Percentiles rank a stretch among this genome's conserved stretches.
phyloP scores from a whole-genome alignment of 2,888 invertebrate genomes.

The Mythimna albipuncta region DNA sequence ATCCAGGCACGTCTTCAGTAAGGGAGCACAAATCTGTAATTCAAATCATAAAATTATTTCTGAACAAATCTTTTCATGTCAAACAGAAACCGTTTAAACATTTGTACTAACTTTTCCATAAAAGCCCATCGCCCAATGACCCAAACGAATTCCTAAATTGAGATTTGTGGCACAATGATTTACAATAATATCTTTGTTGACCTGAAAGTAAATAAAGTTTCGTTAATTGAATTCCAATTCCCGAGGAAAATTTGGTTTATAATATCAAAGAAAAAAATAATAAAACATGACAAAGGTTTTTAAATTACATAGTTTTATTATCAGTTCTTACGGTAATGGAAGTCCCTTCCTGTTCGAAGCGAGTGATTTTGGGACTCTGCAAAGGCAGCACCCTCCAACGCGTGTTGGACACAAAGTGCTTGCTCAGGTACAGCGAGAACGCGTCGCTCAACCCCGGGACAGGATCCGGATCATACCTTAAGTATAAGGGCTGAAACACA shows the following conservation, averaged over 20 bases:
- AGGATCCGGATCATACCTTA: conserved; percentile 85
- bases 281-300: conserved; percentile 9
- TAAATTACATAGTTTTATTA: conserved; percentile 9
- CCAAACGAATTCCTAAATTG: conserved; percentile 81
- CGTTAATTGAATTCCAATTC: conserved; percentile 42
- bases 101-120: conserved; percentile 80
- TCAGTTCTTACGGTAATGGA: conserved; percentile 72
- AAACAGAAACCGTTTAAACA: conserved; percentile 33
- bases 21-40: conserved; percentile 81
- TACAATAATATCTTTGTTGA: conserved; percentile 83
- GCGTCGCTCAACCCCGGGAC: conserved; percentile 83
- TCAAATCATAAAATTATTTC: conserved; percentile 39
- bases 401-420: conserved; percentile 84
- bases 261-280: conserved; percentile 37
- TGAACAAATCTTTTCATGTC: conserved; percentile 33
- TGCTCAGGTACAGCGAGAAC: conserved; percentile 84
- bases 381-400: conserved; percentile 85
- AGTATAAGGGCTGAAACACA: conserved; percentile 83
- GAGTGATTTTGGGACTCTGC: conserved; percentile 78
- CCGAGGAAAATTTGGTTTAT: conserved; percentile 13
- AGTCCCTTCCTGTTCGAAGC: conserved; percentile 84
- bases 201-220: conserved; percentile 75
- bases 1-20: conserved; percentile 84
- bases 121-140: conserved; percentile 81
- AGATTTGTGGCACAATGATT: conserved; percentile 87